These are phyloP conservation scores for Drosophila lini DNA, from an alignment of 1,140 invertebrate genomes.

Conservation along the genomic window DNA sequence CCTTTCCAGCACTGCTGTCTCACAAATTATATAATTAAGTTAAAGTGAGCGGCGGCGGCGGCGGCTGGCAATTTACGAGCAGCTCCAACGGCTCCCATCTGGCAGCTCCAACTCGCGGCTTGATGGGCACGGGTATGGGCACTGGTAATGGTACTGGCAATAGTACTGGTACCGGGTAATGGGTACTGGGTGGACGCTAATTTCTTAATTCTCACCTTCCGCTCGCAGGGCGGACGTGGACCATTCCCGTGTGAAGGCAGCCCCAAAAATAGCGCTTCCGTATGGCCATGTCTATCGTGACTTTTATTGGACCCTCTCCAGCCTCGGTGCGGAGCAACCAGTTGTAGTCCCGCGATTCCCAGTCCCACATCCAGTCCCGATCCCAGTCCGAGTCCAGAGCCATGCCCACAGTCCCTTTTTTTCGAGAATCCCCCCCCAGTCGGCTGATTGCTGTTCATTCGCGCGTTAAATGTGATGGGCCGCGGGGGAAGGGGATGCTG, in stretches of 20 bases:
- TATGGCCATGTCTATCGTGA: slow-evolving; percentile 79
- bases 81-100: slow-evolving; percentile 40
- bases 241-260: slow-evolving; percentile 67
- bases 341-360: slow-evolving; percentile 38
- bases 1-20: slow-evolving; percentile 39
- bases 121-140: slow-evolving; percentile 11
- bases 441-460: slow-evolving; percentile 72
- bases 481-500: slow-evolving; percentile 16
- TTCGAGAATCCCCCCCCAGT: slow-evolving; percentile 22
- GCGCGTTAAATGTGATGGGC: slow-evolving; percentile 71
- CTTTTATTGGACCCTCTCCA: slow-evolving; percentile 69
- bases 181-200: slow-evolving; percentile 58
- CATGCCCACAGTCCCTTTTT: slow-evolving; percentile 35
- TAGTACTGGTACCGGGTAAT: slow-evolving; percentile 20
- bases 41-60: slow-evolving; percentile 68
- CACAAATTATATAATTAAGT: slow-evolving; percentile 82
- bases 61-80: slow-evolving; percentile 65
- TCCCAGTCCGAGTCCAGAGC: slow-evolving; percentile 33
- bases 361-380: slow-evolving; percentile 27
- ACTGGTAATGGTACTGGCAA: slow-evolving; percentile 7
- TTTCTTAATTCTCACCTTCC: slow-evolving; percentile 84
- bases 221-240: slow-evolving; percentile 65
- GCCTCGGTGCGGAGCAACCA: slow-evolving; percentile 5
- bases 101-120: slow-evolving; percentile 40
- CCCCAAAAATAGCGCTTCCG: slow-evolving; percentile 73